Evolutionary conservation across 2,797 vertebrate genomes (phyloP).

Genomic region (Strix occidentalis): DNA sequence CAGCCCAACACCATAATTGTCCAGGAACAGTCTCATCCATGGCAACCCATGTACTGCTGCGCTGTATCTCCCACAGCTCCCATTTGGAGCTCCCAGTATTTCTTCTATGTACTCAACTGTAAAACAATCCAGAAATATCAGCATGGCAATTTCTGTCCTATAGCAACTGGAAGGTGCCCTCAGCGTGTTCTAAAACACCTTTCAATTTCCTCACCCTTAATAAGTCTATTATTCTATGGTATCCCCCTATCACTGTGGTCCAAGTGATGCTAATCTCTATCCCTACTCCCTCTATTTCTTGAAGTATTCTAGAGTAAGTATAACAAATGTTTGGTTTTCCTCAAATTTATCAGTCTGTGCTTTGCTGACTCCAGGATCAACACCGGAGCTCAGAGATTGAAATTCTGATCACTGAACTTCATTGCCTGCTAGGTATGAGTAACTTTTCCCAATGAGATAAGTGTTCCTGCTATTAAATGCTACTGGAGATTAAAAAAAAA

Average conservation of each 20-base stretch:
- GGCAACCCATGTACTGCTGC: neutral
- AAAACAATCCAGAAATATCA: neutral
- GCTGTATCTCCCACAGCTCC: neutral
- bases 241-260: neutral
- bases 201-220: neutral
- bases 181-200: accelerated
- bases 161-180: neutral
- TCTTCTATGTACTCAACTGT: neutral
- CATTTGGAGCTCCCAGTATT: neutral
- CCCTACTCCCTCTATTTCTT: neutral
- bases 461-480: neutral
- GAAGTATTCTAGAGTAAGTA: neutral
- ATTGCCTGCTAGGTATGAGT: neutral
- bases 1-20: neutral
- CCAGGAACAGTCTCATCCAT: neutral
- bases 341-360: neutral
- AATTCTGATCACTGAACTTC: neutral
- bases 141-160: neutral
- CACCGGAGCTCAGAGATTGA: neutral
- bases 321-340: neutral
- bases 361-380: neutral
- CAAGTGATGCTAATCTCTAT: neutral
- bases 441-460: neutral
- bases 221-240: neutral
- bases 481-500: neutral